Evolutionary conservation across 1,140 invertebrate species (phyloP).

Genomic region (Drosophila repleta): DNA sequence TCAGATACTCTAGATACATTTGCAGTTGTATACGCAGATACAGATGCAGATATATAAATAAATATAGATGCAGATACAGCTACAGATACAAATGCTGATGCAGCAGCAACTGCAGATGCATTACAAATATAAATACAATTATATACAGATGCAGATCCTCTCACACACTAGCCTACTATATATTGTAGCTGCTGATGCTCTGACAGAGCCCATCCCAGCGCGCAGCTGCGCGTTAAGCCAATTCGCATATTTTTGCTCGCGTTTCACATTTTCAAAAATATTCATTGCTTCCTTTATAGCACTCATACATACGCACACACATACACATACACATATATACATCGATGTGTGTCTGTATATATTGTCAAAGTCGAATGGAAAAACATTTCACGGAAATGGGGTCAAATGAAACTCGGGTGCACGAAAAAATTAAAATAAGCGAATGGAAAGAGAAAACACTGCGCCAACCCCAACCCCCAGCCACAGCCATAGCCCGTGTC

Average conservation of each 20-base stretch:
- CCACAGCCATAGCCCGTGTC: constrained; percentile 17
- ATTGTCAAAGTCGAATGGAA: constrained; percentile 63
- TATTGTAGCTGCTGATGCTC: background rate
- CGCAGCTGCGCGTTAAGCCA: constrained; percentile 65
- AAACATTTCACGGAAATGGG: constrained; percentile 77
- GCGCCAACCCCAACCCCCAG: background rate
- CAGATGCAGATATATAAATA: background rate
- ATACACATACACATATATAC: too few species aligned
- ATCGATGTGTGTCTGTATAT: constrained; percentile 48
- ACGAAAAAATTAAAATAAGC: constrained; percentile 70
- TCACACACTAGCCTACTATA: background rate
- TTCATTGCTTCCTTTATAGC: constrained; percentile 35
- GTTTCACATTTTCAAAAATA: constrained; percentile 42
- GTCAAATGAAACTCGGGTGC: constrained; percentile 69
- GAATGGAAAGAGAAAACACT: constrained; percentile 61
- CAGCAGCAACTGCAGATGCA: background rate
- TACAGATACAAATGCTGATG: background rate
- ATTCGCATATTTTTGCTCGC: constrained; percentile 60
- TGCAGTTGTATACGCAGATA: background rate
- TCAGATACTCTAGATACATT: background rate
- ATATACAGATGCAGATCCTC: background rate
- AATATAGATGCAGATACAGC: background rate
- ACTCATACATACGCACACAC: background rate
- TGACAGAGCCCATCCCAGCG: background rate
- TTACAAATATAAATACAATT: background rate